These are phyloP conservation scores for Ammodramus savannarum DNA, from an alignment of 2,113 vertebrate species.

Conservation along the genomic window DNA sequence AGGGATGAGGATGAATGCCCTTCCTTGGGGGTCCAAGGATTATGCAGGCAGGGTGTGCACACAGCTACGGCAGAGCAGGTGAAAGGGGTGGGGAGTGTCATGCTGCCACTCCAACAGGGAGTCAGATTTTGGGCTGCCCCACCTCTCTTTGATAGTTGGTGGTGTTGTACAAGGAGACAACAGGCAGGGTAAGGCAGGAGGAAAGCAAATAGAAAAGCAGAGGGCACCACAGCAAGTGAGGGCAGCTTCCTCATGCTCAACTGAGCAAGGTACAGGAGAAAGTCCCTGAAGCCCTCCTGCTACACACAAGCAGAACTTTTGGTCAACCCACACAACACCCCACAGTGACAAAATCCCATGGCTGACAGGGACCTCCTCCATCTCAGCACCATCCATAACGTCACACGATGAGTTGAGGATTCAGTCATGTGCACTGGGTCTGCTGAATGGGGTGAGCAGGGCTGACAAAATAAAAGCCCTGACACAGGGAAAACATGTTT, in stretches of 20 bases:
- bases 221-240: neutral
- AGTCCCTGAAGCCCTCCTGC: neutral
- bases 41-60: rapidly evolving
- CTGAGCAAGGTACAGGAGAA: neutral
- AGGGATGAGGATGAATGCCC: neutral
- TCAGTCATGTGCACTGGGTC: neutral
- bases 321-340: neutral
- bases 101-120: neutral
- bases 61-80: neutral
- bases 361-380: neutral
- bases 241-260: neutral
- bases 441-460: neutral
- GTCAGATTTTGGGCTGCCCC: neutral
- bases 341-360: neutral
- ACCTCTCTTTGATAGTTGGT: rapidly evolving
- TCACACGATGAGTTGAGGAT: neutral
- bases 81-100: neutral
- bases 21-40: neutral
- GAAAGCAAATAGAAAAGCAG: neutral
- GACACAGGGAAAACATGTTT: neutral
- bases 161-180: neutral
- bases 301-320: neutral
- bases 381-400: neutral
- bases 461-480: neutral
- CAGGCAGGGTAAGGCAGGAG: neutral